Conservation (phyloP, 2,888 invertebrate species). For the Clitarchus hookeri region DNA sequence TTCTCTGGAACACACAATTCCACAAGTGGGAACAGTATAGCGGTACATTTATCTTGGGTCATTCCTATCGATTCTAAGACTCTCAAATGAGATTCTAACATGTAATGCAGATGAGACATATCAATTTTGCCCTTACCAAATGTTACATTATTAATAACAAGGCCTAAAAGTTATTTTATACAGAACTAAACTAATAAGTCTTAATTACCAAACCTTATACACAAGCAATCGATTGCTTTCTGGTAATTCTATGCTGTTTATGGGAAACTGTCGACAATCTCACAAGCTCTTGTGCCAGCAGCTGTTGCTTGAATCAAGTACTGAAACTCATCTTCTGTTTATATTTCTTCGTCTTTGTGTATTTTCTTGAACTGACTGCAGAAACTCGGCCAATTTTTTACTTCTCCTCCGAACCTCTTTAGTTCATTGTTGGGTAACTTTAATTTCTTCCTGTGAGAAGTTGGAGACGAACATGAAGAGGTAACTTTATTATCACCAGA, state of each 20-base stretch:
- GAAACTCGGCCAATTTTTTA: constrained; percentile 39
- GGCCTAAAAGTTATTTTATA: background rate
- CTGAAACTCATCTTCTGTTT: constrained; percentile 45
- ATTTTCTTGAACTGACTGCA: constrained; percentile 47
- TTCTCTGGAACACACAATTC: background rate
- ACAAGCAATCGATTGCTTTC: constrained; percentile 42
- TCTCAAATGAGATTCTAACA: background rate
- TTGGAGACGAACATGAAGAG: background rate
- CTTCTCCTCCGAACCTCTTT: constrained; percentile 35
- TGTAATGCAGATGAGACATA: background rate
- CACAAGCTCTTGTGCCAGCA: constrained; percentile 43
- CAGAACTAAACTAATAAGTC: background rate
- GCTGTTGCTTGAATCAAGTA: constrained; percentile 43
- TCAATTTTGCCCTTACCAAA: background rate
- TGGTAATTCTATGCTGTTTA: constrained; percentile 45
- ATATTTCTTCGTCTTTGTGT: constrained; percentile 41
- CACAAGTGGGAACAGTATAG: background rate
- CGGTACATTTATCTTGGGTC: background rate
- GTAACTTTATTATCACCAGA: background rate
- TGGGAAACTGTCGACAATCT: constrained; percentile 45
- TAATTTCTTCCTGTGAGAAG: background rate
- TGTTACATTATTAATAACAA: background rate
- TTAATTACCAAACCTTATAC: background rate
- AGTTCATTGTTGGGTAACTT: background rate
- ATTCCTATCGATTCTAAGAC: background rate